Base-by-base conservation (phyloP, 2,888 invertebrate species). In the Ariolimax columbianus region DNA sequence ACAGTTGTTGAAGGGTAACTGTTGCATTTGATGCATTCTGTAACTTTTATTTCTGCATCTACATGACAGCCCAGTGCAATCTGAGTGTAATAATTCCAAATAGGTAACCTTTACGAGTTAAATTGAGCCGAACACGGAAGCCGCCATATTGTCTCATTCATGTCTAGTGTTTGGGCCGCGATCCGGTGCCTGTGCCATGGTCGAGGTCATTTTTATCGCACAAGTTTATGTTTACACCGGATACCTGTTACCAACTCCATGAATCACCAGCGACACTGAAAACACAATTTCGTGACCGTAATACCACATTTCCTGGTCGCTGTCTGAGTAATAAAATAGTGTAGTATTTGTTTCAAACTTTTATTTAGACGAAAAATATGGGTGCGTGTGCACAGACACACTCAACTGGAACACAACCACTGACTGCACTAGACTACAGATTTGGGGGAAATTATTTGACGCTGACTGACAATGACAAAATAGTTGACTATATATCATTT, bases 81-180 rank as follows among this genome's bases (percentile, higher is more conserved):
- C 14, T 40, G 40, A 40, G 19, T 36, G 1, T 19, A 6, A 38
- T 26, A 7, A 40, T 38, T 38, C 6, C 26, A 72, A 40, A 40
- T 26, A 40, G 40, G 26, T 72, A 72, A 75, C 75, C 51, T 43
- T 30, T 75, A 51, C 51, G 1, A 30, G 63, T 38, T 33, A 38
- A n/a, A 9, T 43, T 1, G 9, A 51, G 63, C 14, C 38, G 63
- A 82, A 82, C 59, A 59, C 82, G 82, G 82, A 82, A 82, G 75
- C 82, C 82, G 82, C 82, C 82, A 82, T 82, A 38, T 82, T 82
- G 75, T 82, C 55, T 73, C 75, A 40, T 33, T 72, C 30, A 66
- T 40, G 72, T 72, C 68, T 68, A 19, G 23, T 36, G 33, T 40
- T 72, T 3, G 38, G 38, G 36, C n/a, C 30, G 75, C 51, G 7